Percentiles rank a stretch among this genome's conserved stretches.
These are phyloP conservation scores for Colossoma macropomum DNA, from an alignment of 2,113 vertebrate species.

Conservation along the genomic window DNA sequence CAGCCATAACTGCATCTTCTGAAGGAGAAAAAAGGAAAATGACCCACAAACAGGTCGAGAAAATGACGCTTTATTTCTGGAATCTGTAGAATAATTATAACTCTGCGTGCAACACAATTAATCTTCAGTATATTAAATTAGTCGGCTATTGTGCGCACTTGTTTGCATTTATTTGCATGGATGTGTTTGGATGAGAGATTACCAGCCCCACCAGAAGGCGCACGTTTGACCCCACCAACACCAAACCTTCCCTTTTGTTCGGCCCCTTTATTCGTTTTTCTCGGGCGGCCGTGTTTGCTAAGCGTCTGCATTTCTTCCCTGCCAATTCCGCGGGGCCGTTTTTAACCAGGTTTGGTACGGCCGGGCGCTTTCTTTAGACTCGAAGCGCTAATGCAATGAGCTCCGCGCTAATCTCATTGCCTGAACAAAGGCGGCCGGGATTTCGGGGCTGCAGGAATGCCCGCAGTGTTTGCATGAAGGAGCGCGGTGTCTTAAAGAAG, in stretches of 20 bases:
- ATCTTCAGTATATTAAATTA: background rate
- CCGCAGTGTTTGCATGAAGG: slow-evolving; percentile 65
- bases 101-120: background rate
- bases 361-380: slow-evolving; percentile 69
- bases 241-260: slow-evolving; percentile 36
- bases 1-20: no score
- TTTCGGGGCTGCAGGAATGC: slow-evolving; percentile 66
- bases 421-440: slow-evolving; percentile 78
- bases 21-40: no score
- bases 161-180: background rate
- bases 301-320: slow-evolving; percentile 68
- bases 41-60: no score
- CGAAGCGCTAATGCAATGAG: slow-evolving; percentile 83
- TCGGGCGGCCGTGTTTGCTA: slow-evolving; percentile 64
- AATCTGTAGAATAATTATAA: no score
- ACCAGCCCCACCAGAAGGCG: slow-evolving; percentile 53
- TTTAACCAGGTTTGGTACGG: slow-evolving; percentile 81
- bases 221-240: slow-evolving; percentile 23
- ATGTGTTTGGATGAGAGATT: slow-evolving; percentile 43
- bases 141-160: background rate
- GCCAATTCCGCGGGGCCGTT: slow-evolving; percentile 42
- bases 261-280: slow-evolving; percentile 58
- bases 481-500: slow-evolving; percentile 73
- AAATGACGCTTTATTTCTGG: no score
- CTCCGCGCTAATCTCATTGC: slow-evolving; percentile 81